These are phyloP conservation scores for Apotomis capreana DNA, from an alignment of 2,888 invertebrate genomes.

Conservation along the genomic window DNA sequence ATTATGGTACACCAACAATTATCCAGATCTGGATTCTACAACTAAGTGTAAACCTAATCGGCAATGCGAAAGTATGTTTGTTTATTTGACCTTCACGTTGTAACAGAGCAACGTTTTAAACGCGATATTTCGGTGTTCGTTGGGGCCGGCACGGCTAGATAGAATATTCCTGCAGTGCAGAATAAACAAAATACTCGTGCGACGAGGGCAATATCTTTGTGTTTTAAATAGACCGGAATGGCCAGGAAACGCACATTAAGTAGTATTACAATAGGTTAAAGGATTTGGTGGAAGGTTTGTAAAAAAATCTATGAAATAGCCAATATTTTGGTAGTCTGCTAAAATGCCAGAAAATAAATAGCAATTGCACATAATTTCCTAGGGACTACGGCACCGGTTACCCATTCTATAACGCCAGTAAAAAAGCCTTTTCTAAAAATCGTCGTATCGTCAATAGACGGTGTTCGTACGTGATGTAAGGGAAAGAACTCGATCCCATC, in stretches of 20 bases:
- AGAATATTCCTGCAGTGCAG: background rate
- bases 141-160: background rate
- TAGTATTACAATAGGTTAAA: too few species aligned
- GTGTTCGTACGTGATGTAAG: too few species aligned
- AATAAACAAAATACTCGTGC: slow-evolving; percentile 2
- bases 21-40: background rate
- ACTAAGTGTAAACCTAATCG: background rate
- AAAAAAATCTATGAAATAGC: background rate
- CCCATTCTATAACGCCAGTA: too few species aligned
- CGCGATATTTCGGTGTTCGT: slow-evolving; percentile 17
- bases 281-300: too few species aligned
- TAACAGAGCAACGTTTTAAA: slow-evolving; percentile 6
- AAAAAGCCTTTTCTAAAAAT: too few species aligned
- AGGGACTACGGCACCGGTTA: too few species aligned
- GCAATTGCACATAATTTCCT: too few species aligned
- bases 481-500: too few species aligned
- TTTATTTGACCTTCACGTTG: slow-evolving; percentile 16
- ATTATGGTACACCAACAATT: background rate
- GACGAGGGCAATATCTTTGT: background rate
- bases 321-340: too few species aligned
- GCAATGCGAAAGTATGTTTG: slow-evolving; percentile 12
- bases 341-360: too few species aligned
- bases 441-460: too few species aligned
- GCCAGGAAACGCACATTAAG: background rate
- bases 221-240: background rate